Evolutionary conservation across 2,113 vertebrate genomes (phyloP).

Genomic region (Semnornis frantzii): DNA sequence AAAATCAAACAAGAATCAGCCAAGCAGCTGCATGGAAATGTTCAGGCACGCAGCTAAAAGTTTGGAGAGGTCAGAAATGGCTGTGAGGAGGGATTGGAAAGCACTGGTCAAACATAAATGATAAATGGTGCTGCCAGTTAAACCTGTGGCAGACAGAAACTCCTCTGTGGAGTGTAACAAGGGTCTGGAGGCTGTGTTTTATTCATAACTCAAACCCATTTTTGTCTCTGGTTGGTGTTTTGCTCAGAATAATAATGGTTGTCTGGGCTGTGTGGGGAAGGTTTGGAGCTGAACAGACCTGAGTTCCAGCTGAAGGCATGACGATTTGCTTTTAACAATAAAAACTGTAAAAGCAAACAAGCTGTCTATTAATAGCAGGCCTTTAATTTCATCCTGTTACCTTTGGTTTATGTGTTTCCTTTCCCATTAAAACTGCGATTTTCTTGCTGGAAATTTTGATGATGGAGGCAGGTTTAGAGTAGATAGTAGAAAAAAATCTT

Average conservation of each 20-base stretch:
- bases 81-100: not conserved
- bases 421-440: not conserved
- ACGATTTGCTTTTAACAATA: constrained; percentile 1
- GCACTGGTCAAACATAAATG: not conserved
- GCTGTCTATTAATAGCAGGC: constrained; percentile 9
- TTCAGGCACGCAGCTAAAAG: not conserved
- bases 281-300: not conserved
- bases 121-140: not conserved
- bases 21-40: not conserved
- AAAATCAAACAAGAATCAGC: not conserved
- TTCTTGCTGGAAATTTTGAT: not conserved
- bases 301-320: not conserved
- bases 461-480: not conserved
- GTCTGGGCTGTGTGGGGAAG: not conserved
- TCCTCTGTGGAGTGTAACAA: accelerated
- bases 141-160: not conserved
- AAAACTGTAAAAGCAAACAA: not conserved
- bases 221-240: not conserved
- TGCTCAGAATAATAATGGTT: not conserved
- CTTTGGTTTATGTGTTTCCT: constrained; percentile 21
- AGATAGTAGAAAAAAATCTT: too few species aligned
- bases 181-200: not conserved
- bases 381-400: constrained; percentile 25
- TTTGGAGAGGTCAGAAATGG: not conserved
- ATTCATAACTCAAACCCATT: not conserved